Evolutionary conservation across 2,888 invertebrate genomes (phyloP).

Genomic region (Phasia obesa): DNA sequence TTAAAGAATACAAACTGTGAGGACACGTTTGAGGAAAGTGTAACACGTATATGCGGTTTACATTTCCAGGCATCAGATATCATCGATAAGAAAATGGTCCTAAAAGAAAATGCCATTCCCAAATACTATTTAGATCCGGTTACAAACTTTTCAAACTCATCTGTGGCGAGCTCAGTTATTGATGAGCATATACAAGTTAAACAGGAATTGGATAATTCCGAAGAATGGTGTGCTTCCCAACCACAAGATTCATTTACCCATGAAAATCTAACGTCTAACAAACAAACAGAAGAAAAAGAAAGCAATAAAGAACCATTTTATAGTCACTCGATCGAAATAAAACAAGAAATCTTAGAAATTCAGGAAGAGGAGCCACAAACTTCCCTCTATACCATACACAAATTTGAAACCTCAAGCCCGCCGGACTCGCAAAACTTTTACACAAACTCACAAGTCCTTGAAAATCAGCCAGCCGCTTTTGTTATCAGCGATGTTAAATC

Average conservation of each 20-base stretch:
- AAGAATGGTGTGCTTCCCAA: conserved; percentile 21
- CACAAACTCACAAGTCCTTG: neutral
- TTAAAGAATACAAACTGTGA: conserved; percentile 51
- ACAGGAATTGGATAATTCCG: conserved; percentile 53
- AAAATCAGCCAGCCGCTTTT: conserved; percentile 7
- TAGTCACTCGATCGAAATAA: conserved; percentile 23
- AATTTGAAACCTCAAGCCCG: conserved; percentile 13
- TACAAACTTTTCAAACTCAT: neutral
- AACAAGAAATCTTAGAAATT: conserved; percentile 52
- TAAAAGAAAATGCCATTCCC: conserved; percentile 65
- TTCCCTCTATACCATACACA: conserved; percentile 30
- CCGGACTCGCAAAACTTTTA: neutral
- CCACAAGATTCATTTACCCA: neutral
- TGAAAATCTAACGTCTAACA: neutral
- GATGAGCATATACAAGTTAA: conserved; percentile 59
- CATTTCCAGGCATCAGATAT: conserved; percentile 62
- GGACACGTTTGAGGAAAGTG: conserved; percentile 18
- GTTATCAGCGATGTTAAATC: conserved; percentile 61
- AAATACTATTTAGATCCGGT: conserved; percentile 48
- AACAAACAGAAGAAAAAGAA: conserved; percentile 28
- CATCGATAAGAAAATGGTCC: neutral
- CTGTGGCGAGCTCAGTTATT: conserved; percentile 1
- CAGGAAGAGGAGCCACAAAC: conserved; percentile 40
- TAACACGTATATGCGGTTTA: conserved; percentile 62
- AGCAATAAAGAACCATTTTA: neutral